A percentile compares a stretch with the other conserved stretches of the same genome.
phyloP scores from a whole-genome alignment of 2,113 vertebrate genomes.

The Miniopterus natalensis region DNA sequence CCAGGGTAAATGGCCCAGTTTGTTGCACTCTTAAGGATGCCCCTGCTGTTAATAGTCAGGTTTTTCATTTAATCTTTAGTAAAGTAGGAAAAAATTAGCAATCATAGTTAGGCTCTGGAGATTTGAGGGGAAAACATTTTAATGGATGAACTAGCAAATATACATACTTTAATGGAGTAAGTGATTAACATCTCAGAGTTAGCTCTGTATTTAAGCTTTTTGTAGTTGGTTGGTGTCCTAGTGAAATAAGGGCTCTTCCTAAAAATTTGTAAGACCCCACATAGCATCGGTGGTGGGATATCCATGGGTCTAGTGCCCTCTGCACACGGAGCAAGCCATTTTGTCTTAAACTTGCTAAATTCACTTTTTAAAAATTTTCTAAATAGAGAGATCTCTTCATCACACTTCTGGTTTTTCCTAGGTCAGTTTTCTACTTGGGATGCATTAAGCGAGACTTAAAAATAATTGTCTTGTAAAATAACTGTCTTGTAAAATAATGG shows the following conservation, averaged over 20 bases:
- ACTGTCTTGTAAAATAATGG: neutral
- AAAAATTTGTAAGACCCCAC: neutral
- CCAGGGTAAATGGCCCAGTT: neutral
- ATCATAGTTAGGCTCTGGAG: constrained; percentile 53
- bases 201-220: constrained; percentile 49
- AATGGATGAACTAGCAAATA: constrained; percentile 50
- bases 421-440: constrained; percentile 1
- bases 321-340: neutral
- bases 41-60: constrained; percentile 29
- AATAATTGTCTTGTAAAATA: constrained; percentile 12
- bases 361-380: neutral
- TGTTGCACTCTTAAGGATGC: constrained; percentile 40
- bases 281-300: neutral
- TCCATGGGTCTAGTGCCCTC: neutral
- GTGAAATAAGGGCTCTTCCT: constrained; percentile 19
- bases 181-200: constrained; percentile 48
- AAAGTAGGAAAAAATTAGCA: constrained; percentile 20
- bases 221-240: constrained; percentile 20
- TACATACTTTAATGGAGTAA: constrained; percentile 55
- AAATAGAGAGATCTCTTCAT: constrained; percentile 18
- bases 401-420: constrained; percentile 17
- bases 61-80: constrained; percentile 50
- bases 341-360: constrained; percentile 31
- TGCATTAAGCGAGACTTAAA: constrained; percentile 2
- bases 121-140: constrained; percentile 32